phyloP scores from a whole-genome alignment of 2,113 vertebrate genomes.

The Dendropsophus ebraccatus region DNA sequence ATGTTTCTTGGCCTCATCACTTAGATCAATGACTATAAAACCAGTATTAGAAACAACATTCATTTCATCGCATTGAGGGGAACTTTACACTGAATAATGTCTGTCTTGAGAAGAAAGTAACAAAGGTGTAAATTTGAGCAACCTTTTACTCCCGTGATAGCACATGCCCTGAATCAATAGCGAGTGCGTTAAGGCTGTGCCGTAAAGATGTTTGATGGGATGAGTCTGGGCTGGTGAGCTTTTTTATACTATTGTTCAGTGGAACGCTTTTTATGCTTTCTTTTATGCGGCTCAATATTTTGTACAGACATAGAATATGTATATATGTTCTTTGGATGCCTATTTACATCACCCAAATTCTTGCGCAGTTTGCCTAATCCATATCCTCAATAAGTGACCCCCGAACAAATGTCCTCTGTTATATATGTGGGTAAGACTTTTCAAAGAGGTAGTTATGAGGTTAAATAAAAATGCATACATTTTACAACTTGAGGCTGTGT shows the following conservation, averaged over 20 bases:
- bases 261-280: constrained; percentile 15
- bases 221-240: constrained; percentile 70
- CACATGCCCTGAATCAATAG: constrained; percentile 78
- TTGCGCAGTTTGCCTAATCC: not conserved
- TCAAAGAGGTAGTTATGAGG: too few species aligned
- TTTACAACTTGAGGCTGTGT: too few species aligned
- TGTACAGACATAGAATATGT: not conserved
- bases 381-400: not conserved
- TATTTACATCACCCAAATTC: not conserved
- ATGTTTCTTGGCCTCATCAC: constrained; percentile 76
- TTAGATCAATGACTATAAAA: constrained; percentile 77
- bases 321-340: not conserved
- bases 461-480: too few species aligned
- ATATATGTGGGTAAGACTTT: not conserved
- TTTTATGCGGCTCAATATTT: constrained; percentile 24
- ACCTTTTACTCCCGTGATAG: constrained; percentile 76
- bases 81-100: constrained; percentile 75
- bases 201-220: constrained; percentile 78
- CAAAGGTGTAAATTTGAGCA: constrained; percentile 74
- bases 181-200: constrained; percentile 67
- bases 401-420: not conserved
- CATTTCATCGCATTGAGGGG: constrained; percentile 72
- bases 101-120: constrained; percentile 67
- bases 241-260: constrained; percentile 42
- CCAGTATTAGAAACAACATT: constrained; percentile 75